Evolutionary conservation across 2,797 vertebrate genomes (phyloP), one percentile per base, ranked within the genome.

Genomic region (Lophius americanus): DNA sequence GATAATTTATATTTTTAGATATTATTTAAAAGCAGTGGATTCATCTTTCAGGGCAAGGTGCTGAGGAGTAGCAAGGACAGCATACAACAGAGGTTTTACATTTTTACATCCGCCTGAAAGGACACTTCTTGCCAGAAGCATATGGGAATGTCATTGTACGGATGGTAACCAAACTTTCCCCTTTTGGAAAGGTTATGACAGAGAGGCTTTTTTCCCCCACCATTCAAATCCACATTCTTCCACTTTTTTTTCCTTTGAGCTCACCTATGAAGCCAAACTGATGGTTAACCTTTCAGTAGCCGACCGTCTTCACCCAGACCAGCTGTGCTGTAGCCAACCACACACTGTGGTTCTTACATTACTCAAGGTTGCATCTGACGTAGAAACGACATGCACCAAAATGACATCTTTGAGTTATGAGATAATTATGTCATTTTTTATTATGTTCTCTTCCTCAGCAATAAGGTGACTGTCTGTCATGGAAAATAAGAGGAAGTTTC

Each of bases 81-180:
- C 41, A 46, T 48, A 51, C 32, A 62, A 60, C 62, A 70, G 46
- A 13, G 23, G 1, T 50, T 75, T 75, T 65, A 68, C 23, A 59
- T 58, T 44, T 59, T 9, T 52, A 2, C 36, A 54, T 77, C 54
- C 44, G 10, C 46, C 48, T 55, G 38, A 62, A 36, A 80, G 60
- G 39, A 62, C 58, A 60, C 4, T 0, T 46, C 51, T 77, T 56
- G 44, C 70, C 72, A 60, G 79, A 84, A 79, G 79, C 81, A 85
- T 84, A 83, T 88, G 85, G 75, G 58, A 87, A 89, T 87, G 79
- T 81, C 78, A 79, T 89, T 85, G 76, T 68, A 75, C 76, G 69
- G 68, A 86, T 58, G 64, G 53, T 49, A 76, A 64, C 50, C 79
- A 68, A 65, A 61, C 55, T 50, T 51, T 52, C 64, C 54, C 59